phyloP scores from a whole-genome alignment of 92 coral and sea anemone species.

The Paramuricea clavata region DNA sequence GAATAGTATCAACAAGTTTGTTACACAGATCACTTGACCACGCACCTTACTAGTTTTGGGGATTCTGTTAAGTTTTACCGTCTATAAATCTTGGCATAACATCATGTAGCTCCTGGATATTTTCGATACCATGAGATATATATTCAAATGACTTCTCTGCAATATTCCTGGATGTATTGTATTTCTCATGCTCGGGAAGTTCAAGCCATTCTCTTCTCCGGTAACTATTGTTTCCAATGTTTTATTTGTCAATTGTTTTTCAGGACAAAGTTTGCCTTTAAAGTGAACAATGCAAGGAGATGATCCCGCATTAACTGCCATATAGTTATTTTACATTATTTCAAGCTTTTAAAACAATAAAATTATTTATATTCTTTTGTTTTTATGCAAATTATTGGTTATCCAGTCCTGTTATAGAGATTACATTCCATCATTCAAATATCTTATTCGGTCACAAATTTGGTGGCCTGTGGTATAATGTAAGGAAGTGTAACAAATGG shows the following conservation, averaged over 20 bases:
- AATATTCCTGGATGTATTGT: background rate
- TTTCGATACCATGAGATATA: background rate
- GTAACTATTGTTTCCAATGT: background rate
- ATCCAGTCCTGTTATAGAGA: background rate
- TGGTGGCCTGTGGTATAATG: background rate
- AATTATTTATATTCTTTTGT: too few species aligned
- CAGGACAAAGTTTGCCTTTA: constrained; percentile 17
- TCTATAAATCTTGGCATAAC: background rate
- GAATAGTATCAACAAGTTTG: too few species aligned
- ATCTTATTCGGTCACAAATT: background rate
- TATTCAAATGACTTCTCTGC: background rate
- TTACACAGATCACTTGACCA: too few species aligned
- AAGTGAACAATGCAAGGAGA: constrained; percentile 16
- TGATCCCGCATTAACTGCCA: constrained; percentile 1
- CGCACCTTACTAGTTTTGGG: too few species aligned
- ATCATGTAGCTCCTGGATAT: background rate
- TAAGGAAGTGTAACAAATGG: background rate
- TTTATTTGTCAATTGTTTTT: background rate
- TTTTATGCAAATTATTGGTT: too few species aligned
- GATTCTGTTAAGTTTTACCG: background rate
- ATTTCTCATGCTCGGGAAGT: background rate
- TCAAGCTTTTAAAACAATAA: background rate
- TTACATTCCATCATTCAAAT: background rate
- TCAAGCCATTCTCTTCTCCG: constrained; percentile 17
- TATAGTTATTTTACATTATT: background rate